Evolutionary conservation across 2,888 invertebrate species (phyloP), one percentile per base, ranked within the genome.

Genomic region (Eupithecia inturbata): DNA sequence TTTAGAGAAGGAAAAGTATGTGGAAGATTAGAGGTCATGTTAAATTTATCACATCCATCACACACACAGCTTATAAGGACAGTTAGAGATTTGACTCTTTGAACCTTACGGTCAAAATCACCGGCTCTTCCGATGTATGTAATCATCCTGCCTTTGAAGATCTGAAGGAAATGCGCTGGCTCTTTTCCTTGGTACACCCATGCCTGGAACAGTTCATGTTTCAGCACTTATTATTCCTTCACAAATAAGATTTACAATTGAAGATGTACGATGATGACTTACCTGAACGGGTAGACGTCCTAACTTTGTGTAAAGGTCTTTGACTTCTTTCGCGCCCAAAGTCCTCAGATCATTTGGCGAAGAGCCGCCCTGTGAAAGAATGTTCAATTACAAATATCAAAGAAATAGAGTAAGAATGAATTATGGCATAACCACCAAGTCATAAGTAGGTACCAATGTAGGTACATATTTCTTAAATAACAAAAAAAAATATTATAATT

Each of bases 151-250:
- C 98, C 98, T 83, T 96, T 96, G 89, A 98, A 98, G 74, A 98
- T 96, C 88, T 98, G 97, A 84, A 99, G 94, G 88, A 99, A 97
- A 88, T 99, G 99, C 16, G 98, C 96, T 1, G 98, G 98, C 91
- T 99, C 99, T 87, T 97, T 97, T 72, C 97, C 98, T 92, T 99
- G 98, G 66, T 97, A 96, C 9, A 98, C 96, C 89, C 97, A 96
- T 12, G 98, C 96, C 87, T 95, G 87, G 82, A 84, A 71, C 14
- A 70, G 12, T 53, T 12, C n/a, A 41, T n/a, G 22, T 62, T 31
- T 31, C 7, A 31, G 31, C 12, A 31, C 1, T 57, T 53, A 6
- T 62, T 12, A 62, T 31, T 62, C 31, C 2, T 31, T 62, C 9
- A 62, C 2, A 1, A 28, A 31, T 62, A 31, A 16, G 19, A 31